phyloP scores from a whole-genome alignment of 2,113 vertebrate species.

The Hippocampus barbouri region DNA sequence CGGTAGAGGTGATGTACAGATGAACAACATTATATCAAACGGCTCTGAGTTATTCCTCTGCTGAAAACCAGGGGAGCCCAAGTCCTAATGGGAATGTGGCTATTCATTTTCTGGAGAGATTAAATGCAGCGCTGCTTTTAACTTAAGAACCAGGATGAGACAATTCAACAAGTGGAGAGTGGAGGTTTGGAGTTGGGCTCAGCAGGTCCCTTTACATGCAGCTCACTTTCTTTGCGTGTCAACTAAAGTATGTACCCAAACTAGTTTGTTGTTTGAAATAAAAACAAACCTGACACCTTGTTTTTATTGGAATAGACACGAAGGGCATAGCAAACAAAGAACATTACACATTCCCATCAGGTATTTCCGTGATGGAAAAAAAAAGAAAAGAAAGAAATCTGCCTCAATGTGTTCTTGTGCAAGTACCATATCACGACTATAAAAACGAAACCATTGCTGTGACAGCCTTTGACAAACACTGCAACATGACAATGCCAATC shows the following conservation, averaged over 20 bases:
- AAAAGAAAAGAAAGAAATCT: no score
- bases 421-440: no score
- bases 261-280: background rate
- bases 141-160: background rate
- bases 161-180: background rate
- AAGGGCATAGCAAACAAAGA: background rate
- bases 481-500: no score
- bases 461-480: no score
- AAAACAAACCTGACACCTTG: background rate
- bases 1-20: conserved; percentile 9
- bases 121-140: background rate
- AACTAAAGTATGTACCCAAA: background rate
- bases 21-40: background rate
- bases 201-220: background rate
- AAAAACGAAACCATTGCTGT: no score
- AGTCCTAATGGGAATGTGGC: background rate
- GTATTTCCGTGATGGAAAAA: no score
- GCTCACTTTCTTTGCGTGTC: background rate
- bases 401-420: no score
- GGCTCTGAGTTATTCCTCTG: conserved; percentile 38
- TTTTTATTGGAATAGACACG: background rate
- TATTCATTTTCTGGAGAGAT: background rate
- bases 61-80: conserved; percentile 31
- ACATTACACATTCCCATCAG: no score
- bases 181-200: background rate